Percentiles rank a stretch among this genome's conserved stretches.
Conservation (phyloP, 2,113 vertebrate species). For the Channa maculata region DNA sequence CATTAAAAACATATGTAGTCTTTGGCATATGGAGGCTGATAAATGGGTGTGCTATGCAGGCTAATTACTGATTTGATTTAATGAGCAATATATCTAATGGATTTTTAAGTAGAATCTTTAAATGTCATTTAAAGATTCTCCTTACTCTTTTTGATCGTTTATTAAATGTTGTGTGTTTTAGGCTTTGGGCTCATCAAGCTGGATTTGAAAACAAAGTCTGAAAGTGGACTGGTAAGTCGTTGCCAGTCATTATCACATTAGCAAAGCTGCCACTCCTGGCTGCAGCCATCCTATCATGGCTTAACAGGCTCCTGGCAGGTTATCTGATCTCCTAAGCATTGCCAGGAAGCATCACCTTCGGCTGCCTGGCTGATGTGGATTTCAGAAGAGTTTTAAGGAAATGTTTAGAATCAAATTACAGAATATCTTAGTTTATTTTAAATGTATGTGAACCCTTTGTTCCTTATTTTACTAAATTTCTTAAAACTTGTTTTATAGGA, state of each 20-base stretch:
- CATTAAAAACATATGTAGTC: constrained; percentile 4
- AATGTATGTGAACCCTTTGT: too few relatives aligned
- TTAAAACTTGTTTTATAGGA: too few relatives aligned
- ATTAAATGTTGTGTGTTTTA: constrained; percentile 68
- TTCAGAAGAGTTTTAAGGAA: background rate
- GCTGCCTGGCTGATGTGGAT: background rate
- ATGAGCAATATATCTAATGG: background rate
- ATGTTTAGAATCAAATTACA: background rate
- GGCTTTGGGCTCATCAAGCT: constrained; percentile 97
- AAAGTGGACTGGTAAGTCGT: constrained; percentile 95
- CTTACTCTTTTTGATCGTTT: constrained; percentile 19
- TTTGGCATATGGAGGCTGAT: constrained; percentile 6
- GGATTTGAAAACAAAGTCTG: constrained; percentile 97
- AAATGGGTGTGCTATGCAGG: background rate
- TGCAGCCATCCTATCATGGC: constrained; percentile 17
- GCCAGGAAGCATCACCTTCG: background rate
- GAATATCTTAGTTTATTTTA: background rate
- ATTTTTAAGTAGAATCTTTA: background rate
- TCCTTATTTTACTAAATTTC: too few relatives aligned
- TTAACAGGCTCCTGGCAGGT: constrained; percentile 32
- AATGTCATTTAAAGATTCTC: too few relatives aligned
- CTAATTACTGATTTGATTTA: constrained; percentile 30
- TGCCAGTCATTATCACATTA: constrained; percentile 36
- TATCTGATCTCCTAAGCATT: constrained; percentile 23
- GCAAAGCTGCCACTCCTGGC: constrained; percentile 4